Percentiles rank a stretch among this genome's conserved stretches.
These are phyloP conservation scores for Lordiphosa andalusiaca DNA, from an alignment of 2,888 invertebrate genomes.

Conservation along the genomic window DNA sequence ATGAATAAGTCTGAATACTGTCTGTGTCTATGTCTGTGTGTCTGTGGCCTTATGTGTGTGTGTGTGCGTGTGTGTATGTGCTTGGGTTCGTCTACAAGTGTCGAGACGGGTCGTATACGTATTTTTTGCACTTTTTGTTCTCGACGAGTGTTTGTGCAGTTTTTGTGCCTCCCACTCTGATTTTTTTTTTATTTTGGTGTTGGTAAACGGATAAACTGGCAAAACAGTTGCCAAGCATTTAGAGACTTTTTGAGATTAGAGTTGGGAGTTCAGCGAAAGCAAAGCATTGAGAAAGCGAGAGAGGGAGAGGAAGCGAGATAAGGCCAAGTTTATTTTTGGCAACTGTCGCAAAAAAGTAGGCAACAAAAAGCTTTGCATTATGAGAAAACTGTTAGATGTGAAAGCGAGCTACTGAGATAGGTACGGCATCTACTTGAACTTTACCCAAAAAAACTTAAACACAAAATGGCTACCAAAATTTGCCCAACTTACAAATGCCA, in stretches of 20 bases:
- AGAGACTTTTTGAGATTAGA: slow-evolving; percentile 31
- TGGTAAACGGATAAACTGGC: slow-evolving; percentile 61
- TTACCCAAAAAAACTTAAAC: too few species aligned
- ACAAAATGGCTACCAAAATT: too few species aligned
- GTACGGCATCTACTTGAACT: too few species aligned
- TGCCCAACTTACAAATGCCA: too few species aligned
- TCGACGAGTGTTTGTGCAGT: slow-evolving; percentile 33
- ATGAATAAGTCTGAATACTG: slow-evolving; percentile 72
- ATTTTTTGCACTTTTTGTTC: slow-evolving; percentile 48
- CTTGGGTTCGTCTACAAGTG: slow-evolving; percentile 40
- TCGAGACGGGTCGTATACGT: slow-evolving; percentile 68
- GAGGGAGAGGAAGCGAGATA: slow-evolving; percentile 6
- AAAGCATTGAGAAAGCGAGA: background rate
- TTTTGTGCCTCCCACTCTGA: slow-evolving; percentile 5
- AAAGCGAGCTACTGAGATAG: too few species aligned
- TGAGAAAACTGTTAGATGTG: too few species aligned
- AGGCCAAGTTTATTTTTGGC: slow-evolving; percentile 13
- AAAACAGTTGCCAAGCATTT: slow-evolving; percentile 58
- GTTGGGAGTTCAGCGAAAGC: slow-evolving; percentile 29
- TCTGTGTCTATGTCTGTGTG: slow-evolving; percentile 26
- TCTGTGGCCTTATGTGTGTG: slow-evolving; percentile 5
- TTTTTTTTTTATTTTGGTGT: slow-evolving; percentile 31
- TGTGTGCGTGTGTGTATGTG: slow-evolving; percentile 16
- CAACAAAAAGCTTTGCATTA: slow-evolving; percentile 8
- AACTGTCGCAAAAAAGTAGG: slow-evolving; percentile 4